Evolutionary conservation across 2,113 vertebrate genomes (phyloP).

Genomic region (Caranx melampygus): DNA sequence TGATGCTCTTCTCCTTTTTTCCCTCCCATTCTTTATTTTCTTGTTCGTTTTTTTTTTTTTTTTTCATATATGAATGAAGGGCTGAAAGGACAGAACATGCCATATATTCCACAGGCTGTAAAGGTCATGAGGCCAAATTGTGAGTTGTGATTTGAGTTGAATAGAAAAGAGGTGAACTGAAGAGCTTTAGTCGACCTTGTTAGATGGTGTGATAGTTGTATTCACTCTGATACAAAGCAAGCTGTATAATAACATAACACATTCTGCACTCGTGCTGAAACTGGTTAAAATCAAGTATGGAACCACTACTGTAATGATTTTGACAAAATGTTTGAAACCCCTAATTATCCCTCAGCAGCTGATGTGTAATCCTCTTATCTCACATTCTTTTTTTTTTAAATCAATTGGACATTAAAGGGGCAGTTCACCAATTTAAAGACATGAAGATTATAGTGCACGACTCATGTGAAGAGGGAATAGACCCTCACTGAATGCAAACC

Average conservation of each 20-base stretch:
- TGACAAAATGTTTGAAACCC: slow-evolving; percentile 1
- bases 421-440: background rate
- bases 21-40: background rate
- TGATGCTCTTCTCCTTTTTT: background rate
- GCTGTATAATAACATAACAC: background rate
- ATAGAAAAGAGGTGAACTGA: background rate
- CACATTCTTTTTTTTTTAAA: background rate
- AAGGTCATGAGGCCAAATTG: slow-evolving; percentile 6
- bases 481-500: slow-evolving; percentile 6
- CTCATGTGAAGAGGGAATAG: background rate
- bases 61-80: background rate
- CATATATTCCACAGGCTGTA: background rate
- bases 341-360: background rate
- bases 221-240: background rate
- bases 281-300: background rate
- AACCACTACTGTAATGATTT: background rate
- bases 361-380: slow-evolving; percentile 1
- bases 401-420: background rate
- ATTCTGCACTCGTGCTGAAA: background rate
- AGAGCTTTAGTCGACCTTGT: slow-evolving; percentile 1
- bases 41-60: background rate
- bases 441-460: background rate
- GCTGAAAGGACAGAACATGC: background rate
- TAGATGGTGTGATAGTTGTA: background rate
- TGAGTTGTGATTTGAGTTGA: background rate